These are phyloP conservation scores for Pangasius mekongensis DNA, from an alignment of 2,797 vertebrate species.

Conservation along the genomic window DNA sequence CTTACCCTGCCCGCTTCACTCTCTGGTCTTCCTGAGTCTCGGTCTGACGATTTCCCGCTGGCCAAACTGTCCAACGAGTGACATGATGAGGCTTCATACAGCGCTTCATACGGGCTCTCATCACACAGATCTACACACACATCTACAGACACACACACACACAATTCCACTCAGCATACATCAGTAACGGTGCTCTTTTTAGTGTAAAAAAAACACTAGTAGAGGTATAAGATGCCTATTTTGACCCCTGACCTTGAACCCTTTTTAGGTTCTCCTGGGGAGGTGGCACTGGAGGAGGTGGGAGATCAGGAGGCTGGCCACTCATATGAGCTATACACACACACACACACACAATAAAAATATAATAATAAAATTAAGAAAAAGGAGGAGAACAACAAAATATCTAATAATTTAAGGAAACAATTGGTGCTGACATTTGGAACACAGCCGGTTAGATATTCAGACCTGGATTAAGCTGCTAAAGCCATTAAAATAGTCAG, in stretches of 20 bases:
- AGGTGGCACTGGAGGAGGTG: slow-evolving; percentile 75
- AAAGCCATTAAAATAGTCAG: not conserved
- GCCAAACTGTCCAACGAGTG: slow-evolving; percentile 93
- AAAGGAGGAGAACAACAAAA: not conserved
- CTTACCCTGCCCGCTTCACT: slow-evolving; percentile 79
- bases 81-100: slow-evolving; percentile 93
- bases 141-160: slow-evolving; percentile 62
- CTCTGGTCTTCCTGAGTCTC: slow-evolving; percentile 85
- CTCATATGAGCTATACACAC: slow-evolving; percentile 72
- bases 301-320: slow-evolving; percentile 74
- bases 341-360: slow-evolving; percentile 18
- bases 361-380: not conserved
- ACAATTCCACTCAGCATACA: not conserved
- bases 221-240: not conserved
- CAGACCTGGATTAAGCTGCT: not conserved
- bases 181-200: not conserved
- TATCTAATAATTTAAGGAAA: not conserved
- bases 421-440: not conserved
- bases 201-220: not conserved
- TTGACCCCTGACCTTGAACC: slow-evolving; percentile 61
- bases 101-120: slow-evolving; percentile 91
- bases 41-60: slow-evolving; percentile 91
- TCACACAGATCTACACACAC: slow-evolving; percentile 83
- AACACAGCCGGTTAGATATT: not conserved
- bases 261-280: slow-evolving; percentile 74